phyloP scores from a whole-genome alignment of 1,140 invertebrate genomes.

The Diuraphis noxia region DNA sequence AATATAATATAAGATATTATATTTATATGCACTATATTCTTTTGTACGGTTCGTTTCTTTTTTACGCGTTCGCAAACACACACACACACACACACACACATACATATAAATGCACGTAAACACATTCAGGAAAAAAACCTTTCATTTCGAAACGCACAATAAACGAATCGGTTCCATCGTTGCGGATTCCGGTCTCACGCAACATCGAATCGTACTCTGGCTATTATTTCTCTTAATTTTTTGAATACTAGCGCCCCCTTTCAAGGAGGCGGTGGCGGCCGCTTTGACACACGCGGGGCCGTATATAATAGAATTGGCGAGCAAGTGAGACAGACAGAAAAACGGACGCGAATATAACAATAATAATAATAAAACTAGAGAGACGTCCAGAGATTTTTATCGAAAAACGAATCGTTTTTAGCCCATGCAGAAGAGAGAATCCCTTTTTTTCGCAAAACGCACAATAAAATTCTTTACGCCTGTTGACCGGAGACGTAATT shows the following conservation, averaged over 20 bases:
- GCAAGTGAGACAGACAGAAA: not conserved
- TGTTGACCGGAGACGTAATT: conserved; percentile 54
- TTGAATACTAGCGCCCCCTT: conserved; percentile 47
- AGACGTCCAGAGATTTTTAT: conserved; percentile 47
- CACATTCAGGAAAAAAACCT: conserved; percentile 7
- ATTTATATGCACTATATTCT: conserved; percentile 15
- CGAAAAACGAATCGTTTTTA: conserved; percentile 51
- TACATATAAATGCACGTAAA: too few species aligned
- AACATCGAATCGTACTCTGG: conserved; percentile 40
- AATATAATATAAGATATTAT: conserved; percentile 25
- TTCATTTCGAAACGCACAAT: conserved; percentile 44
- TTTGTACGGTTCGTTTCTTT: conserved; percentile 37
- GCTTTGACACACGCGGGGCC: conserved; percentile 46
- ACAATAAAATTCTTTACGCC: conserved; percentile 54
- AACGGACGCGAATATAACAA: conserved; percentile 25
- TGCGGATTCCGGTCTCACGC: conserved; percentile 53
- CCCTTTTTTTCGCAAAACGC: conserved; percentile 41
- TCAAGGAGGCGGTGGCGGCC: conserved; percentile 38
- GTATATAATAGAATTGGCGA: conserved; percentile 17
- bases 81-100: not conserved
- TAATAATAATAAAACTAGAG: conserved; percentile 34
- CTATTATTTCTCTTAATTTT: conserved; percentile 52
- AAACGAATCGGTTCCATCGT: conserved; percentile 52
- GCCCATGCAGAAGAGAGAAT: conserved; percentile 42
- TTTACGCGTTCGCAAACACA: not conserved